Conservation (phyloP, 2,797 vertebrate species). For the Falco columbarius region DNA sequence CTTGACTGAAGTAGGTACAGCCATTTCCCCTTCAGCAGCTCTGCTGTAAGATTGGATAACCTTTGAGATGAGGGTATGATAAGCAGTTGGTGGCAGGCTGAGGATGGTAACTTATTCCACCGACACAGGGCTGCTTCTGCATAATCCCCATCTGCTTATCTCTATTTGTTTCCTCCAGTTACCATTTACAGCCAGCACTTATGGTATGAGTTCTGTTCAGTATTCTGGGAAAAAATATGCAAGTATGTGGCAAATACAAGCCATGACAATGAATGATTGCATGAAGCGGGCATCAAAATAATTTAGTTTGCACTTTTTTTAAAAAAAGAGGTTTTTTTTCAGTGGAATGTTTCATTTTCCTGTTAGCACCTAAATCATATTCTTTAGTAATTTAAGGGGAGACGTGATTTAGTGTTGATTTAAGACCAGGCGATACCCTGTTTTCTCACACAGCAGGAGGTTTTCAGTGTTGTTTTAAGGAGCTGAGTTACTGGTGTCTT, state of each 20-base stretch:
- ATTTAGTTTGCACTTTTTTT: background rate
- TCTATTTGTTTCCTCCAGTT: slow-evolving; percentile 55
- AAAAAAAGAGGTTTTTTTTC: no score
- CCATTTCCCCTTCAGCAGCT: slow-evolving; percentile 3
- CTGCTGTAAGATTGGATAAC: background rate
- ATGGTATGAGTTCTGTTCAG: slow-evolving; percentile 46
- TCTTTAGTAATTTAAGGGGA: background rate
- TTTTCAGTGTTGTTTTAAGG: background rate
- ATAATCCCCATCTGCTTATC: slow-evolving; percentile 62
- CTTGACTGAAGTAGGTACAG: background rate
- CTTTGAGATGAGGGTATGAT: slow-evolving; percentile 26
- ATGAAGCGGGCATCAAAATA: background rate
- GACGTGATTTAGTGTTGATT: background rate
- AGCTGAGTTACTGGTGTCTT: background rate
- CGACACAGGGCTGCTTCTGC: slow-evolving; percentile 34
- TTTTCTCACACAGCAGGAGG: background rate
- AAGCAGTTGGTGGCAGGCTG: slow-evolving; percentile 42
- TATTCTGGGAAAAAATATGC: slow-evolving; percentile 24
- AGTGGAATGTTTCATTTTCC: background rate
- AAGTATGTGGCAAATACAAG: background rate
- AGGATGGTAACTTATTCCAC: slow-evolving; percentile 50
- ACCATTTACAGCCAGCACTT: slow-evolving; percentile 65
- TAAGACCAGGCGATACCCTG: background rate
- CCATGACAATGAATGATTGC: background rate
- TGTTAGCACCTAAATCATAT: background rate